Percentiles rank a stretch among this genome's conserved stretches.
These are phyloP conservation scores for Osmoderma eremita DNA, from an alignment of 2,888 invertebrate genomes.

Conservation along the genomic window DNA sequence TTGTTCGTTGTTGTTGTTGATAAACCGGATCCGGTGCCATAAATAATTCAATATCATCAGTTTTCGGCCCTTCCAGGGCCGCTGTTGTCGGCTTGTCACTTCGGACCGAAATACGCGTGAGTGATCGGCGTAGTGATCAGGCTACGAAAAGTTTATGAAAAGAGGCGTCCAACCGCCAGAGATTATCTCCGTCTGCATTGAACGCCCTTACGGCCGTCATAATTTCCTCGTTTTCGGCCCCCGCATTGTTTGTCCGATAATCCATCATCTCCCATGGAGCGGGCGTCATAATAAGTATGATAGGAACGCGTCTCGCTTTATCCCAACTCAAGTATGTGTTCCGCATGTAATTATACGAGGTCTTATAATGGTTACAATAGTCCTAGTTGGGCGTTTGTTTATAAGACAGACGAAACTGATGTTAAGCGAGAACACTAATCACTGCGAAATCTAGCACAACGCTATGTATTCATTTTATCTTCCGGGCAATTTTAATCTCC, in stretches of 20 bases:
- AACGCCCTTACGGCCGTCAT: no score
- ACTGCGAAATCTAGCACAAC: no score
- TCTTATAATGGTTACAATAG: no score
- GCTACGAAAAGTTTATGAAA: conserved; percentile 47
- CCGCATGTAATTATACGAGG: no score
- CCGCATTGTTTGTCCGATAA: conserved; percentile 55
- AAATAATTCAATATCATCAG: conserved; percentile 36
- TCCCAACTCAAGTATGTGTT: no score
- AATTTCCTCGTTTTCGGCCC: no score
- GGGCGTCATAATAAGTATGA: background rate
- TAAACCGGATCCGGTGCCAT: conserved; percentile 19
- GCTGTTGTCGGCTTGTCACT: conserved; percentile 27
- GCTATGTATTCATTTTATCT: no score
- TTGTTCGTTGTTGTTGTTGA: conserved; percentile 12
- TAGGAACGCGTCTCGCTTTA: no score
- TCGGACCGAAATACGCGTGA: conserved; percentile 46
- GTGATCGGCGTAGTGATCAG: conserved; percentile 48
- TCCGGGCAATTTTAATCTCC: no score
- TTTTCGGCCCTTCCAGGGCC: conserved; percentile 5
- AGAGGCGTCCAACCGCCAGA: conserved; percentile 51
- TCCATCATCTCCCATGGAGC: conserved; percentile 54
- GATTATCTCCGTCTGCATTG: conserved; percentile 50
- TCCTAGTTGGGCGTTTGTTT: no score
- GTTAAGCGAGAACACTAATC: no score
- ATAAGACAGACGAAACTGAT: no score